Evolutionary conservation across 1,140 invertebrate genomes (phyloP), one percentile per base, ranked within the genome.

Genomic region (Patella vulgata): DNA sequence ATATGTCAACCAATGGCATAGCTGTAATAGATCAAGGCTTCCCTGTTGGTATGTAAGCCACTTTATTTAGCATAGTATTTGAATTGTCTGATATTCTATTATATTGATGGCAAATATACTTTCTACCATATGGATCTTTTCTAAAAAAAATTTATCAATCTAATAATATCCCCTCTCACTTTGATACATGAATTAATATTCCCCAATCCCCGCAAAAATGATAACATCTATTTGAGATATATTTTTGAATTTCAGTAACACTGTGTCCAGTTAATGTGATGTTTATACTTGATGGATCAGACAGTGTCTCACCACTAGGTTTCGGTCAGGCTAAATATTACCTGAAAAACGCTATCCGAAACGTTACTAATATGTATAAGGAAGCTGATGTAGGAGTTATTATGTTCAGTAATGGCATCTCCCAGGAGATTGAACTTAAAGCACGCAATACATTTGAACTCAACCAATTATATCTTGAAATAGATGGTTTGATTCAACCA

Each of bases 281-380:
- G 31, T 54, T 54, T 21, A 21, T 54, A 12, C 21, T 54, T 9
- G 52, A 54, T 25, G 52, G 52, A 19, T 54, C 52, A 14, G 52
- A 54, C 52, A 54, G 52, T 36, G 36, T 54, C 30, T 36, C 52
- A 14, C 21, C 39, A 11, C 21, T 39, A 21, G 33, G 28, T 17
- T 54, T 33, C 52, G 21, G 23, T 30, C 31, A 39, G n/a, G 52
- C 28, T n/a, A 30, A 19, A n/a, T 21, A 39, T 23, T 36, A 33
- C 33, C 21, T 54, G 12, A 36, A 33, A 19, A 21, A 19, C 21
- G 52, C 31, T 19, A 54, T 54, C 21, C n/a, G 52, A 40, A 36
- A 19, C 3, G 28, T 54, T 19, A 54, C 52, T 23, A 23, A 11
- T 25, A 23, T 23, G 21, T 54, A 36, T 36, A 21, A 30, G n/a